Evolutionary conservation across 1,140 invertebrate genomes (phyloP), one percentile per base, ranked within the genome.

Genomic region (Archivesica marissinica): DNA sequence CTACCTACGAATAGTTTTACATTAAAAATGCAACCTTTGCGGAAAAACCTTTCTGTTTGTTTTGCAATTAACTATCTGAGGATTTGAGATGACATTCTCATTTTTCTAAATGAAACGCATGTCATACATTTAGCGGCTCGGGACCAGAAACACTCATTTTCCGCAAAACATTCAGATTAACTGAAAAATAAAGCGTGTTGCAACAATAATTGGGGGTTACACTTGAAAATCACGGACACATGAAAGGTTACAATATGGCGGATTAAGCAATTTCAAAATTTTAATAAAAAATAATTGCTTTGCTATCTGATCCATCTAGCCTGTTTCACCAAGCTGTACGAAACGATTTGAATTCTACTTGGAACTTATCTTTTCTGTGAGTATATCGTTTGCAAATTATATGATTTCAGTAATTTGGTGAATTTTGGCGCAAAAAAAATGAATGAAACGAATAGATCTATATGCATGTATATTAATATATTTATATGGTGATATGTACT

Each of bases 61-160:
- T n/a, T n/a, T n/a, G n/a, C n/a, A 23, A 59, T 59, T 59, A 28
- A 59, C n/a, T 28, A 59, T n/a, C n/a, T 59, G 54, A 59, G 54
- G 33, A 28, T 59, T 59, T 28, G 38, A 11, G 35, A 70, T 70
- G 66, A 70, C 66, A 70, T 39, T 41, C 38, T 25, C 66, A 70
- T 70, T 70, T 70, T 70, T 70, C 66, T 70, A 70, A 70, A 39
- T 44, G 66, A 41, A 70, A 41, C 66, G 47, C 47, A 11, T 70
- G 66, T 41, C 66, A 70, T 47, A 70, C 9, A 70, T 70, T 41
- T 70, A 70, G 15, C 66, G n/a, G n/a, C 25, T 41, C 38, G 23
- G 13, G 39, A 41, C 15, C 66, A 44, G 66, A 70, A 70, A 44
- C 54, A 41, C 47, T 70, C 66, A 70, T 70, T 70, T 70, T 70